Base-by-base conservation (phyloP, 2,113 vertebrate genomes). In the Microtus richardsoni region DNA sequence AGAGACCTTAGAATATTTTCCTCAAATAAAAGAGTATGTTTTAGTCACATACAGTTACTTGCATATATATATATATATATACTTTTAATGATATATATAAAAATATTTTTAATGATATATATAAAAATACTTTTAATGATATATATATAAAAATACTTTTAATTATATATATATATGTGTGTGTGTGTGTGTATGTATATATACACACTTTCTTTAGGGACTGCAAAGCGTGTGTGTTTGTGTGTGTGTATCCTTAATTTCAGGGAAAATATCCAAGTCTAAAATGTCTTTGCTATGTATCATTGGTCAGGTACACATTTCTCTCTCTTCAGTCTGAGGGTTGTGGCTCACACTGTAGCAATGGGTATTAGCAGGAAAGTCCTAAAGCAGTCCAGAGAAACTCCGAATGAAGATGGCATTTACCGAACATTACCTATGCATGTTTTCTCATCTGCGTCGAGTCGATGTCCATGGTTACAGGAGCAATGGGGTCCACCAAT, bases 401-500 rank as follows among this genome's bases (percentile, higher is more conserved):
- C 10, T 30, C 41, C 19, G 41, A 5, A 1, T 60, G 74, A 93
- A 79, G 1, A 9, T 36, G 5, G 36, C 85, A 2, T 80, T 94
- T 2, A 8, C 39, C 13, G 1, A 0, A 26, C 26, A 47, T 97
- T 98, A 99, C 99, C 99, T 94, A 98, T 14, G 75, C 99, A 99
- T 2, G 97, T 99, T 95, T 98, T 99, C 91, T 98, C 98, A 91
- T 99, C 98, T 0, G 44, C 30, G 30, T 94, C 97, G 0, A 99
- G 98, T 95, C 97, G 98, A 95, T 99, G 99, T 73, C 99, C 99
- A 0, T 97, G 98, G 89, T 98, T 98, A 93, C 99, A 99, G 97
- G 98, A 99, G 98, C 99, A 99, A 95, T 87, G 95, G 0, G 99
- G 99, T 1, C 99, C 99, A 0, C 95, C 98, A 66, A 98, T 97